Conservation (phyloP, 2,888 invertebrate species). For the Melolontha melolontha region DNA sequence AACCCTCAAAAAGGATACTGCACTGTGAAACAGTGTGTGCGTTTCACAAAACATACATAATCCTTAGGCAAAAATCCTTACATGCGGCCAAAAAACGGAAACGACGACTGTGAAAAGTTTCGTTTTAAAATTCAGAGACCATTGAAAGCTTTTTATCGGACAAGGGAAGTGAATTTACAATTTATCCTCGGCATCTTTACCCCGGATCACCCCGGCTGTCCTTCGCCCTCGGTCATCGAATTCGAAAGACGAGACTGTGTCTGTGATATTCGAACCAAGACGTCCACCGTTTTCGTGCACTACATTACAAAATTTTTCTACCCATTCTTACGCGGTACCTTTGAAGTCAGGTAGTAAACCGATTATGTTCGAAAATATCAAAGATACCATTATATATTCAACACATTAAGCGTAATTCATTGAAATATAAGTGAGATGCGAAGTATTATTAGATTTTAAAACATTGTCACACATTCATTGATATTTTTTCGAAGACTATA, state of each 20-base stretch:
- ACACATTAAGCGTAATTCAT: no score
- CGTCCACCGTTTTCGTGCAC: conserved; percentile 40
- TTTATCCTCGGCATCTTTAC: conserved; percentile 59
- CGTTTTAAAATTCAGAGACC: conserved; percentile 62
- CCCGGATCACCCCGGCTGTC: conserved; percentile 51
- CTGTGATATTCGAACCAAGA: conserved; percentile 48
- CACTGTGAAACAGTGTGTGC: conserved; percentile 21
- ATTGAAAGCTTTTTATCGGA: conserved; percentile 65
- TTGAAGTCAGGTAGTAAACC: conserved; percentile 18
- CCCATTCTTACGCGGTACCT: conserved; percentile 30
- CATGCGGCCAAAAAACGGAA: conserved; percentile 43
- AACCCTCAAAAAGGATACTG: conserved; percentile 4
- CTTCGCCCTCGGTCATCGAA: conserved; percentile 63
- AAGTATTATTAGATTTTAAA: no score
- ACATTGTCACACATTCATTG: no score
- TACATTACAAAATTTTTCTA: conserved; percentile 39
- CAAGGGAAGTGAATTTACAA: conserved; percentile 68
- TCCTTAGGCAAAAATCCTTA: conserved; percentile 49
- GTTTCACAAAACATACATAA: conserved; percentile 35
- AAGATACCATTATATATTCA: background rate
- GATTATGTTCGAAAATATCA: conserved; percentile 14
- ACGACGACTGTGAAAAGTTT: conserved; percentile 49
- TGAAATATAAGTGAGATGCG: no score
- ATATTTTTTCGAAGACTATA: no score
- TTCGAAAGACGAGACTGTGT: conserved; percentile 61